A percentile compares a stretch with the other conserved stretches of the same genome.
Conservation (phyloP, 2,888 invertebrate genomes). For the Torymus auratus region DNA sequence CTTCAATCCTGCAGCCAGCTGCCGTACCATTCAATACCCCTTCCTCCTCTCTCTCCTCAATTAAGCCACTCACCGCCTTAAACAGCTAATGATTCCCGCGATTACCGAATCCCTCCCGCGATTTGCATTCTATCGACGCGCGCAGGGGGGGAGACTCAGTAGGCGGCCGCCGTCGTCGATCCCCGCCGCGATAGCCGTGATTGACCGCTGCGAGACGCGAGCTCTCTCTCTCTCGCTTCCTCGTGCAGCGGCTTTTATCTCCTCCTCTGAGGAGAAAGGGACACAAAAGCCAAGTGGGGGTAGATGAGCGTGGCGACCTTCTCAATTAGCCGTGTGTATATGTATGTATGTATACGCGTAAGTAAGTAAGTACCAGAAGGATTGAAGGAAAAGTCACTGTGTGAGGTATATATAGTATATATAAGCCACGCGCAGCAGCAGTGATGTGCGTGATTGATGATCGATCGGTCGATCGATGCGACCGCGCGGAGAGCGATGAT, state of each 20-base stretch:
- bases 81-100: conserved; percentile 7
- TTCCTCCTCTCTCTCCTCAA: no score
- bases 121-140: conserved; percentile 41
- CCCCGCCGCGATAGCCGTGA: conserved; percentile 67
- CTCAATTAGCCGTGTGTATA: conserved; percentile 67
- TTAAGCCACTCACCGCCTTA: background rate
- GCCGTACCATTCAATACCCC: no score
- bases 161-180: background rate
- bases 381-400: no score
- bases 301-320: conserved; percentile 23
- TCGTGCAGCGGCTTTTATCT: background rate
- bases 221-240: conserved; percentile 43
- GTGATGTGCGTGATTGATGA: conserved; percentile 36
- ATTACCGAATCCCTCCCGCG: background rate
- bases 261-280: conserved; percentile 30
- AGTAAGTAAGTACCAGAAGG: no score
- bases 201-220: conserved; percentile 70
- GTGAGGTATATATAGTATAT: background rate
- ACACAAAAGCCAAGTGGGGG: conserved; percentile 1
- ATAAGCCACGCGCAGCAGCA: background rate
- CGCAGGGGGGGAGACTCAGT: conserved; percentile 6
- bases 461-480: conserved; percentile 16
- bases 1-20: no score
- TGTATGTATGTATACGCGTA: no score
- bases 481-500: background rate